phyloP scores from a whole-genome alignment of 2,113 vertebrate genomes.

The Clupea harengus region DNA sequence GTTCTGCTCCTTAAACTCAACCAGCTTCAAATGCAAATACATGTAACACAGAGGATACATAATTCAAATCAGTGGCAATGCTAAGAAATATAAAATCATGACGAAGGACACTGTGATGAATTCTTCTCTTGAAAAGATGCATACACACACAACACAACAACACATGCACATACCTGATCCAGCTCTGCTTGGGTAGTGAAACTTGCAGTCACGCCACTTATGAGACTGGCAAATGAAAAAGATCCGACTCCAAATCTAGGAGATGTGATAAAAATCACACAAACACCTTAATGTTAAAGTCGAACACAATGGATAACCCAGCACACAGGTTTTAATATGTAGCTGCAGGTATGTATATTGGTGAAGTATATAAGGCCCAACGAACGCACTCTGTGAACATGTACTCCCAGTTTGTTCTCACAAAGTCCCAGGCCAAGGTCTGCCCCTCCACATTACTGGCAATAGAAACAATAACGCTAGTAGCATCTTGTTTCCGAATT shows the following conservation, averaged over 20 bases:
- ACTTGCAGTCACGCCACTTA: conserved; percentile 71
- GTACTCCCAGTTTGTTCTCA: conserved; percentile 75
- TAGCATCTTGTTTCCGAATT: conserved; percentile 86
- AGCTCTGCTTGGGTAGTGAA: conserved; percentile 78
- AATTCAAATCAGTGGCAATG: neutral
- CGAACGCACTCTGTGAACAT: conserved; percentile 76
- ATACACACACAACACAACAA: neutral
- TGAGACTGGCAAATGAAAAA: conserved; percentile 84
- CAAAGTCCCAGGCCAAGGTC: conserved; percentile 80
- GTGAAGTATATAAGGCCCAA: neutral
- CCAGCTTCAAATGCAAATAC: conserved; percentile 67
- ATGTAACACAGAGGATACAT: neutral
- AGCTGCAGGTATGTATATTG: too few species aligned
- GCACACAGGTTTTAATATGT: too few species aligned
- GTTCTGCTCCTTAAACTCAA: conserved; percentile 75
- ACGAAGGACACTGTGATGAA: neutral
- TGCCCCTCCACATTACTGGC: conserved; percentile 78
- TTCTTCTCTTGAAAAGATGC: too few species aligned
- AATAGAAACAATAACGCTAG: conserved; percentile 77
- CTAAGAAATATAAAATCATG: too few species aligned
- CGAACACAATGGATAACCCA: too few species aligned
- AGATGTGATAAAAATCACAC: neutral
- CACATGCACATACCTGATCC: conserved; percentile 72
- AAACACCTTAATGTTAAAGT: neutral
- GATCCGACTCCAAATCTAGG: conserved; percentile 82